These are phyloP conservation scores for Drosophila mauritiana DNA, from an alignment of 1,140 invertebrate species.

Conservation along the genomic window DNA sequence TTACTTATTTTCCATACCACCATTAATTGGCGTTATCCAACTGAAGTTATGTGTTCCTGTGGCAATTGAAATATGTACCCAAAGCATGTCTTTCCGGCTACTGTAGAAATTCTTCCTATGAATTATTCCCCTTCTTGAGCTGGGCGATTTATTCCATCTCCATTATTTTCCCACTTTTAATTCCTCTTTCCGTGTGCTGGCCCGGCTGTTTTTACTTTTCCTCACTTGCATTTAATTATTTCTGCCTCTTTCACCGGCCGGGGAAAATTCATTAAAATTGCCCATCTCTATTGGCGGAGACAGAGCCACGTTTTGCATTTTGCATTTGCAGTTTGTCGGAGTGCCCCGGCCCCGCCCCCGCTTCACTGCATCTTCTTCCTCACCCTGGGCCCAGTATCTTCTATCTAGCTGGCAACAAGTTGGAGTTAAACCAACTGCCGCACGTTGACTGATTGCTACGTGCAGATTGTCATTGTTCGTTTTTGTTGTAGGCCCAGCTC, in stretches of 20 bases:
- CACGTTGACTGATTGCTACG: slow-evolving; percentile 82
- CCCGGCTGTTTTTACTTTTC: slow-evolving; percentile 44
- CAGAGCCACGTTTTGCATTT: slow-evolving; percentile 76
- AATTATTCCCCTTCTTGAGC: slow-evolving; percentile 42
- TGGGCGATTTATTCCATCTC: slow-evolving; percentile 43
- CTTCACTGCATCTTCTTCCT: slow-evolving; percentile 5
- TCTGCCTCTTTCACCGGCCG: slow-evolving; percentile 38
- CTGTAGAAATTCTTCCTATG: slow-evolving; percentile 29
- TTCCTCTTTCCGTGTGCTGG: slow-evolving; percentile 30
- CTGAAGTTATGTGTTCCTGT: slow-evolving; percentile 18
- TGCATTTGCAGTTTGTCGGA: slow-evolving; percentile 37
- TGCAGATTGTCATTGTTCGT: slow-evolving; percentile 82
- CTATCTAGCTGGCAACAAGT: slow-evolving; percentile 73
- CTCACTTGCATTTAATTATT: slow-evolving; percentile 55
- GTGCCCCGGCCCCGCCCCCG: background rate
- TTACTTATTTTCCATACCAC: background rate
- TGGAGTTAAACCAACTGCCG: slow-evolving; percentile 81
- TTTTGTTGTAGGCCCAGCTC: slow-evolving; percentile 47
- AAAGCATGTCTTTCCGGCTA: slow-evolving; percentile 21
- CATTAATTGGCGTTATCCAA: slow-evolving; percentile 2
- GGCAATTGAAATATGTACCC: slow-evolving; percentile 20
- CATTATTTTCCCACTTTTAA: slow-evolving; percentile 47
- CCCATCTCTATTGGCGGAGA: slow-evolving; percentile 61
- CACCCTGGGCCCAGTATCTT: slow-evolving; percentile 40
- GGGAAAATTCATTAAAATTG: slow-evolving; percentile 56